These are phyloP conservation scores for Geophilus truncorum DNA, from an alignment of 2,888 invertebrate species.

Conservation along the genomic window DNA sequence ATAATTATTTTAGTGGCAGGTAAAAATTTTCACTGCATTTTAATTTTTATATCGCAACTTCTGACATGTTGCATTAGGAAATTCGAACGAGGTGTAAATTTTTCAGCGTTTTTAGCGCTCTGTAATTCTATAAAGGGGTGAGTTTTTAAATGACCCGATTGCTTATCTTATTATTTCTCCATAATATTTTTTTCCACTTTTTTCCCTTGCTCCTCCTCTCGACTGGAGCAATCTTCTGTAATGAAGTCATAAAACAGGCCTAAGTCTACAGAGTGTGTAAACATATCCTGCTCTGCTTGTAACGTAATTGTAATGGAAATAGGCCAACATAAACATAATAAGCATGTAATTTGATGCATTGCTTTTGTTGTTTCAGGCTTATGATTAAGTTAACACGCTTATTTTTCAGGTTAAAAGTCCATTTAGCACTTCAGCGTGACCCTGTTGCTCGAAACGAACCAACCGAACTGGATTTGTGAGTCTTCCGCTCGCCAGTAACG, in stretches of 20 bases:
- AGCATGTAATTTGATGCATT: constrained; percentile 18
- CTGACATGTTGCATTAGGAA: constrained; percentile 10
- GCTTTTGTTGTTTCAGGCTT: constrained; percentile 13
- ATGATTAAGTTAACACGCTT: constrained; percentile 17
- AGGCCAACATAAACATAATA: constrained; percentile 23
- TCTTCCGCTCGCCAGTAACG: no score
- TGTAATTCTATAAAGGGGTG: constrained; percentile 6
- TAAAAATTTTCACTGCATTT: background rate
- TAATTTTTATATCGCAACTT: background rate
- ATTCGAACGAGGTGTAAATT: constrained; percentile 8
- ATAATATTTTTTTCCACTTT: background rate
- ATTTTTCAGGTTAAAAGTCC: constrained; percentile 26
- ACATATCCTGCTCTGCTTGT: constrained; percentile 9
- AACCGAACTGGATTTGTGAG: background rate
- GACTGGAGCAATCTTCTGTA: background rate
- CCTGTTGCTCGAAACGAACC: background rate
- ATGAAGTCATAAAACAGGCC: constrained; percentile 18
- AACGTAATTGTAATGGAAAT: constrained; percentile 18
- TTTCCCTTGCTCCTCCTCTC: background rate
- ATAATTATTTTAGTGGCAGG: constrained; percentile 25
- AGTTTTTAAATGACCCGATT: background rate
- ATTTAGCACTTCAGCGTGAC: constrained; percentile 3
- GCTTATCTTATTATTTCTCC: constrained; percentile 21
- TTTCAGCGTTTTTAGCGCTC: background rate
- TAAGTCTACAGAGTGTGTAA: constrained; percentile 16